Percentiles rank a stretch among this genome's conserved stretches.
These are phyloP conservation scores for Helicoverpa armigera DNA, from an alignment of 1,140 invertebrate species.

Conservation along the genomic window DNA sequence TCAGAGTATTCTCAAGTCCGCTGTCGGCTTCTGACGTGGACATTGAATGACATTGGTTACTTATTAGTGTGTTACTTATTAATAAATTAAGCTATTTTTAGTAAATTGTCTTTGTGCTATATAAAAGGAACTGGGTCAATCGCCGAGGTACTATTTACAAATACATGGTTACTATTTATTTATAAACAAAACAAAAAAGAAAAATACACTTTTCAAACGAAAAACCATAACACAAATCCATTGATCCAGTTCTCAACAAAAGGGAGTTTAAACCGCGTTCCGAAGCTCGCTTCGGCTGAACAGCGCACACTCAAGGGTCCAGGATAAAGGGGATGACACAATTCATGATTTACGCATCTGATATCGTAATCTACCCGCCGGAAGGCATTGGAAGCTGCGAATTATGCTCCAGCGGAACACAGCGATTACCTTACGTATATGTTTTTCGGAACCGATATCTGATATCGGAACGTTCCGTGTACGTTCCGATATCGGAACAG, in stretches of 20 bases:
- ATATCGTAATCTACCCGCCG: slow-evolving; percentile 48
- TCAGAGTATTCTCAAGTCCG: too few species aligned
- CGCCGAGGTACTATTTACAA: too few species aligned
- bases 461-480: neutral
- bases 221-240: neutral
- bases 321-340: slow-evolving; percentile 40
- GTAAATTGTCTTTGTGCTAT: too few species aligned
- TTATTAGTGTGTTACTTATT: too few species aligned
- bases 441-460: slow-evolving; percentile 30
- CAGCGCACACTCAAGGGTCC: neutral
- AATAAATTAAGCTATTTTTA: too few species aligned
- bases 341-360: slow-evolving; percentile 50
- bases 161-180: too few species aligned
- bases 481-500: neutral
- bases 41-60: too few species aligned
- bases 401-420: slow-evolving; percentile 34
- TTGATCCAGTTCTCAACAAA: neutral
- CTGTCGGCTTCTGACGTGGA: too few species aligned
- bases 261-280: neutral
- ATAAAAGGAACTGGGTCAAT: too few species aligned
- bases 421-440: slow-evolving; percentile 19
- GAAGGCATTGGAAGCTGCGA: slow-evolving; percentile 47
- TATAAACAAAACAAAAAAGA: too few species aligned
- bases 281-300: slow-evolving; percentile 24
- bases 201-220: neutral